A percentile compares a stretch with the other conserved stretches of the same genome.
Conservation (phyloP, 2,797 vertebrate genomes). For the Neoniphon sammara region DNA sequence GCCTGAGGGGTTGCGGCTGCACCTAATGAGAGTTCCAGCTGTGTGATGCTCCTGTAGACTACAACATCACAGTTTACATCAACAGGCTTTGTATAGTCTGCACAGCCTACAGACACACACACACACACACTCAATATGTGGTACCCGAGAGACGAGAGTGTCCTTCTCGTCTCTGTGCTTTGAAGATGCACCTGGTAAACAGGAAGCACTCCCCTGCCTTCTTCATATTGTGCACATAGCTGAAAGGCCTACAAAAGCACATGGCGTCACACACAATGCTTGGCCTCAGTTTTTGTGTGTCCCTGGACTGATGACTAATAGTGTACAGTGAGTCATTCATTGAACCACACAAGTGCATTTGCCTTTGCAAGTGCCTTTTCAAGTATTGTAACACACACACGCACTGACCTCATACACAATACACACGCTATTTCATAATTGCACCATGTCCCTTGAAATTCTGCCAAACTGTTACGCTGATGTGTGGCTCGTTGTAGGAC, state of each 20-base stretch:
- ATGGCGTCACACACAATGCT: slow-evolving; percentile 47
- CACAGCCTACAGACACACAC: too few relatives aligned
- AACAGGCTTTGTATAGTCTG: too few relatives aligned
- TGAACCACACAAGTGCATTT: slow-evolving; percentile 34
- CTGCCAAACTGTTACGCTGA: slow-evolving; percentile 15
- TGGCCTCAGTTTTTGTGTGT: slow-evolving; percentile 51
- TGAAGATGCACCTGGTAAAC: slow-evolving; percentile 53
- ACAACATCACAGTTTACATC: too few relatives aligned
- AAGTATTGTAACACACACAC: slow-evolving; percentile 4
- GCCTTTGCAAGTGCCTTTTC: slow-evolving; percentile 10
- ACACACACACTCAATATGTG: too few relatives aligned
- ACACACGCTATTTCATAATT: slow-evolving; percentile 31
- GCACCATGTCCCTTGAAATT: slow-evolving; percentile 51
- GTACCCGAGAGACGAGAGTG: too few relatives aligned
- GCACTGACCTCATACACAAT: slow-evolving; percentile 39
- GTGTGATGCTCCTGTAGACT: neutral
- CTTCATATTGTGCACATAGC: slow-evolving; percentile 45
- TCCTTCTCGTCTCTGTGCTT: neutral
- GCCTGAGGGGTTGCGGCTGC: too few relatives aligned
- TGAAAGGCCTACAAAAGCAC: slow-evolving; percentile 57
- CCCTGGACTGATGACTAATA: slow-evolving; percentile 66
- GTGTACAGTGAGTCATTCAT: slow-evolving; percentile 57
- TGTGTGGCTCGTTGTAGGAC: slow-evolving; percentile 10
- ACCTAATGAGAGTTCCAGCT: neutral
- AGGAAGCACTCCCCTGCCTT: slow-evolving; percentile 42